phyloP scores from a whole-genome alignment of 1,140 invertebrate species.

The Rhyzopertha dominica region DNA sequence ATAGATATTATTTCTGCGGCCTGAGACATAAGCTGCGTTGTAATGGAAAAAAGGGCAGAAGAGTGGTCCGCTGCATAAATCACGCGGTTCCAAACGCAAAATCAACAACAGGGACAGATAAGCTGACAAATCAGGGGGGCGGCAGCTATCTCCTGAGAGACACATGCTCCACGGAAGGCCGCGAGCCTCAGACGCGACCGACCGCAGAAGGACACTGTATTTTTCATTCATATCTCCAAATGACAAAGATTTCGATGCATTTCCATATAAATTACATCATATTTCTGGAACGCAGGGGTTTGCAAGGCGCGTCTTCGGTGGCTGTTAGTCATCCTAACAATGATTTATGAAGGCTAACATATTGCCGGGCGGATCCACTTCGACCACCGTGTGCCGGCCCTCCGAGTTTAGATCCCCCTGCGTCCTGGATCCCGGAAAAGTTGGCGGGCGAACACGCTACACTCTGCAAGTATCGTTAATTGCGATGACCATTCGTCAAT shows the following conservation, averaged over 20 bases:
- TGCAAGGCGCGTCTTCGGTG: slow-evolving; percentile 37
- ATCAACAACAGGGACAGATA: slow-evolving; percentile 33
- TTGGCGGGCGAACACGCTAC: too few relatives aligned
- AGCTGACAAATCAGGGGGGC: slow-evolving; percentile 31
- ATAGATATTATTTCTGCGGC: too few relatives aligned
- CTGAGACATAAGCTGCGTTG: neutral
- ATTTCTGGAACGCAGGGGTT: slow-evolving; percentile 54
- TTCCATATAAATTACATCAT: slow-evolving; percentile 65
- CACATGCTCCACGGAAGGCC: slow-evolving; percentile 20
- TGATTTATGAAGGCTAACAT: slow-evolving; percentile 47
- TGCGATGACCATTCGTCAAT: too few relatives aligned
- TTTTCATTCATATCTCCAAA: slow-evolving; percentile 61
- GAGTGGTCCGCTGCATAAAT: slow-evolving; percentile 23
- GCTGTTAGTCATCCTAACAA: slow-evolving; percentile 47
- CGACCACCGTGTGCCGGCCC: too few relatives aligned
- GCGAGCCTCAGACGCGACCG: slow-evolving; percentile 7
- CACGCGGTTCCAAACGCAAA: slow-evolving; percentile 23
- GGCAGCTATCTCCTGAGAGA: slow-evolving; percentile 24
- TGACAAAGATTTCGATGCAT: slow-evolving; percentile 61
- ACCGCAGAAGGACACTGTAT: slow-evolving; percentile 43
- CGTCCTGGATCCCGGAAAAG: too few relatives aligned
- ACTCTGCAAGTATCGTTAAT: too few relatives aligned
- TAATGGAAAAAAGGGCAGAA: neutral
- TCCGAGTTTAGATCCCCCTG: too few relatives aligned
- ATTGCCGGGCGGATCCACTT: slow-evolving; percentile 37